Base-by-base conservation (phyloP, 2,797 vertebrate species). In the Pangasius sanitwongsei region DNA sequence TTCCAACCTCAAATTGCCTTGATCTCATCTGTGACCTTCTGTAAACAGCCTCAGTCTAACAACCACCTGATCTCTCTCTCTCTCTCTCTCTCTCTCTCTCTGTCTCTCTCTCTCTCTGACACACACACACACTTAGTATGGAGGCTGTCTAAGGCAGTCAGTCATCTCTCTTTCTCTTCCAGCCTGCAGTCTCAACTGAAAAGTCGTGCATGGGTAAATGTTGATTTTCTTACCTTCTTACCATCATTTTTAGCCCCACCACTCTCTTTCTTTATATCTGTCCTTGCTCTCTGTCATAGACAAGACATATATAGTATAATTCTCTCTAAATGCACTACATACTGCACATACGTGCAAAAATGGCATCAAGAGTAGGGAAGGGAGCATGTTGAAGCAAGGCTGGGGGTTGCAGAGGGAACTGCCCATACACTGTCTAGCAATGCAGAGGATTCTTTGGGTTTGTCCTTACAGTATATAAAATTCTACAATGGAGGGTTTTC, bases 1-100 rank as follows among this genome's bases (percentile, higher is more conserved):
- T 96, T 96, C 94, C 95, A 94, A 93, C 94, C 94, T 95, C 94
- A 96, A 95, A 97, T 96, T 96, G 95, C 96, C 94, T 96, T 93
- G 93, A 95, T 96, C 95, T 96, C 95, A 95, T 95, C 94, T 93
- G 92, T 96, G 96, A 96, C 96, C 96, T 93, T 91, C 92, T 92
- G 94, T 94, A 93, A 95, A 94, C 94, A 93, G 95, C 94, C 91
- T 91, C 92, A 90, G 88, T 92, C 88, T 82, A 83, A 92, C 92
- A 89, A 82, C 83, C 61, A 88, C 75, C 88, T 86, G 84, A 88
- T 84, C 78, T 70, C 63, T 65, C 86, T 85, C 82, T 72, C 63
- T 65, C 86, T 85, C 82, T 72, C 63, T 83, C 12, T 53, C 12
- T 83, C 3, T 87, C 69, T 83, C 69, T 41, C 67, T n/a, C n/a